phyloP scores from a whole-genome alignment of 2,888 invertebrate species.

The Coleophora flavipennella region DNA sequence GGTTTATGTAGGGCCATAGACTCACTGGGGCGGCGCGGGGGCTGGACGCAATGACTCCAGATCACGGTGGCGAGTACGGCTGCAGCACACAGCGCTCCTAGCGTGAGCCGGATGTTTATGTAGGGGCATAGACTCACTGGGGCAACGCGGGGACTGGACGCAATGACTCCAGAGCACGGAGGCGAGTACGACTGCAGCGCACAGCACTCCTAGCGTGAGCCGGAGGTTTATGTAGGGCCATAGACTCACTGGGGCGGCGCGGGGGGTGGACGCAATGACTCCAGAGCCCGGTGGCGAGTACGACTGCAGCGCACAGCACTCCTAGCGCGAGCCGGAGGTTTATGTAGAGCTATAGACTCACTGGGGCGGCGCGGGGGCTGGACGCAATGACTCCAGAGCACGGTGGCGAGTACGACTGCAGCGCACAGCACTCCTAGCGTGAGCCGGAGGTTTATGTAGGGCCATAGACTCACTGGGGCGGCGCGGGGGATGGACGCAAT shows the following conservation, averaged over 20 bases:
- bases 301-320: slow-evolving; percentile 74
- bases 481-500: slow-evolving; percentile 75
- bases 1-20: too few species aligned
- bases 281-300: slow-evolving; percentile 82
- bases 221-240: too few species aligned
- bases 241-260: slow-evolving; percentile 42
- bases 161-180: slow-evolving; percentile 85
- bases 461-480: slow-evolving; percentile 47
- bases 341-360: too few species aligned
- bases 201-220: slow-evolving; percentile 77
- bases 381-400: slow-evolving; percentile 85
- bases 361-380: slow-evolving; percentile 62
- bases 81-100: too few species aligned
- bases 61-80: too few species aligned
- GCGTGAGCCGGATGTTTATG: too few species aligned
- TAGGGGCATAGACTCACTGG: slow-evolving; percentile 44
- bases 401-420: slow-evolving; percentile 77
- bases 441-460: too few species aligned
- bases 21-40: too few species aligned
- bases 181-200: slow-evolving; percentile 76
- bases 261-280: slow-evolving; percentile 79
- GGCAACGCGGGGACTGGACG: slow-evolving; percentile 67
- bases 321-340: slow-evolving; percentile 81
- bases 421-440: slow-evolving; percentile 77
- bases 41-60: too few species aligned